Base-by-base conservation (phyloP, 2,113 vertebrate genomes). In the sheep (Ovis aries) region DNA sequence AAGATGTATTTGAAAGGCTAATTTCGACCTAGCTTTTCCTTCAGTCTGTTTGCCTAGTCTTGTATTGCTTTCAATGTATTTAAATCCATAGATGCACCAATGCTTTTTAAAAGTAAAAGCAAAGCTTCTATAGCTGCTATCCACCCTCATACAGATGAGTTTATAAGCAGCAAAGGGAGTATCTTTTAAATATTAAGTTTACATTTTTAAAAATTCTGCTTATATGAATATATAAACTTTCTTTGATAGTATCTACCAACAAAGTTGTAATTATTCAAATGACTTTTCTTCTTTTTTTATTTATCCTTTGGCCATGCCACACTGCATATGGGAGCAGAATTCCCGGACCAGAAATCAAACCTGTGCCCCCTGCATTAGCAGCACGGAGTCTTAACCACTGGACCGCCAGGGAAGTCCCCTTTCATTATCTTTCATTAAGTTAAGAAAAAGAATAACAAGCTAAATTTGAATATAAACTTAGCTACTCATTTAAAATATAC, bases 351-450 rank as follows among this genome's bases (percentile, higher is more conserved):
- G 40, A 43, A 77, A 77, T 77, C 71, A 77, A 27, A 77, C 71
- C 40, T 77, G 71, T 43, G 40, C 23, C 40, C 71, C 71, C 71
- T 43, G 40, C 12, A 43, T 15, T 77, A 27, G 71, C 71, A 77
- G 6, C 40, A 27, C 0, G 0, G 71, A 77, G 36, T 15, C 40
- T 77, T 77, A 77, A 77, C 71, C 71, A 43, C 36, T 77, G 12
- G 40, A 77, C 40, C 23, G 27, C 71, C 40, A 43, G 23, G 23
- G 71, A 77, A 43, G 23, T 43, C 40, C 40, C 71, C 71, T 77
- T 77, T 92, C 87, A 48, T 40, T 95, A 45, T 80, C 25, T 95
- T 97, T 93, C 53, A 27, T 96, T 90, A 85, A 7, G 83, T 53
- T 92, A 93, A 88, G 64, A 78, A 81, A 94, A 96, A 96, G 52